Evolutionary conservation across 1,140 invertebrate genomes (phyloP), one percentile per base, ranked within the genome.

Genomic region (Drosophila parabipectinata): DNA sequence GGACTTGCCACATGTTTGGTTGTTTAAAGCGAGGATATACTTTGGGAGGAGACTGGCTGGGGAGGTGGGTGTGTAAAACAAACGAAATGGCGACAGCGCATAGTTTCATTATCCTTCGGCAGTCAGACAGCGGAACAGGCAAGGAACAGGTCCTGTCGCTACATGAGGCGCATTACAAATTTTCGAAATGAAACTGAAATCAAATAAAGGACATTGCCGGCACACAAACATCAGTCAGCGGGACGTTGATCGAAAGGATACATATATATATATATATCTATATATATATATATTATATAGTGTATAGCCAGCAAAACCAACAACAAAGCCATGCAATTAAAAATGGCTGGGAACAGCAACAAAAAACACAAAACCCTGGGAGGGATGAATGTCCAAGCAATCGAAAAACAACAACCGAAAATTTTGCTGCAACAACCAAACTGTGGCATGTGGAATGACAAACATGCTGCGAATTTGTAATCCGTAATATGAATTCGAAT

Each of bases 391-490:
- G 10, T 6, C 4, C 39, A 4, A 45, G 34, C 34, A 21, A 18
- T 15, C 18, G 53, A 55, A 51, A 57, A 75, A 75, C 51, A 61
- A 56, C 59, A 68, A 67, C 48, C 48, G 48, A 76, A 69, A 69
- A 69, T 68, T 56, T 68, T 51, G 41, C 51, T 63, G 21, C 32
- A 68, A 34, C 63, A 62, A 34, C 63, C 30, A 26, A 63, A 75
- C 74, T 72, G 54, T 72, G 79, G 66, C 75, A 88, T 87, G 83
- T 64, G 79, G 66, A 78, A 88, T 87, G 83, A 79, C 82, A 88
- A 87, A 87, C 82, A 87, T 87, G 82, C 82, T 82, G 83, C 83
- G 82, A 87, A 87, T 87, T 87, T 88, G 82, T 87, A 87, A 87
- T 87, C 84, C 74, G 83, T 88, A 88, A 87, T 87, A 77, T 78